Evolutionary conservation across 2,113 vertebrate genomes (phyloP).

Genomic region (Gambusia affinis): DNA sequence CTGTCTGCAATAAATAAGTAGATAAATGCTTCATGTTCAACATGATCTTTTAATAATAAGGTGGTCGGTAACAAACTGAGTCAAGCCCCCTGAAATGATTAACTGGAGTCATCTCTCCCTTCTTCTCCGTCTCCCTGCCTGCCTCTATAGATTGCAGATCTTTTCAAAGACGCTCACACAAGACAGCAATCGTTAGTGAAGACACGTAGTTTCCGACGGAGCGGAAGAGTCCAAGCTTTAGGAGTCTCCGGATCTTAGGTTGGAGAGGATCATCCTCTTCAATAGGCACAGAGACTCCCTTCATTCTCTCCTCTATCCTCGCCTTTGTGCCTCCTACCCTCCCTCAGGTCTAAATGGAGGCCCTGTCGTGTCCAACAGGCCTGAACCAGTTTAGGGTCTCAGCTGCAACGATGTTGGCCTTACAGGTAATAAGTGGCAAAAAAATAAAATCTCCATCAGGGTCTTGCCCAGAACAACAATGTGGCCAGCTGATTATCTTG

Average conservation of each 20-base stretch:
- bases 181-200: constrained; percentile 59
- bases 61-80: constrained; percentile 7
- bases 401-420: constrained; percentile 56
- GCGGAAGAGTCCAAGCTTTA: constrained; percentile 66
- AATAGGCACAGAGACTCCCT: constrained; percentile 74
- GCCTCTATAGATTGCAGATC: constrained; percentile 36
- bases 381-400: constrained; percentile 65
- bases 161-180: constrained; percentile 68
- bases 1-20: not conserved
- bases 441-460: constrained; percentile 1
- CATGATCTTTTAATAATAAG: not conserved
- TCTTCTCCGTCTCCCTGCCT: constrained; percentile 11
- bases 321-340: constrained; percentile 63
- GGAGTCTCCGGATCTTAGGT: constrained; percentile 74
- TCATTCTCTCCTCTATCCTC: constrained; percentile 74
- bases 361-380: constrained; percentile 63
- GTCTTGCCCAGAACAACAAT: not conserved
- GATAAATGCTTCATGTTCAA: not conserved
- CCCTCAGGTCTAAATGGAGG: constrained; percentile 70
- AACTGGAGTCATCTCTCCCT: constrained; percentile 32
- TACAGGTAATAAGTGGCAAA: constrained; percentile 46
- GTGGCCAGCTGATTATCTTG: not conserved
- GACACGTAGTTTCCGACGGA: constrained; percentile 77
- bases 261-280: constrained; percentile 64
- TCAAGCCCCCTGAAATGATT: constrained; percentile 52